Conservation (phyloP, 2,113 vertebrate species). For the Melanocharis versteri region DNA sequence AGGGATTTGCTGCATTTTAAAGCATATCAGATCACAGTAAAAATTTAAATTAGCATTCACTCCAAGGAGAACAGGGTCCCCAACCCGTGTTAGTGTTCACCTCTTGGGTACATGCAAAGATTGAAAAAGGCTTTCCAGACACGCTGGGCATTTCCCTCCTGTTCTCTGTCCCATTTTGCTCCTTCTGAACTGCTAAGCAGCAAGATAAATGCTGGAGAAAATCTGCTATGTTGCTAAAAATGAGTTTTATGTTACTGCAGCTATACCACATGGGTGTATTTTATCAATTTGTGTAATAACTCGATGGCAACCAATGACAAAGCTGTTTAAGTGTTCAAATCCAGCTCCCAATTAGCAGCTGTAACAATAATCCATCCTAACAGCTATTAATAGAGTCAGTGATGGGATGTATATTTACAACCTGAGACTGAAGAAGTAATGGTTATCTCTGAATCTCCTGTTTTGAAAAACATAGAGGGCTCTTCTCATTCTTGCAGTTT, state of each 20-base stretch:
- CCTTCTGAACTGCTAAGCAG: neutral
- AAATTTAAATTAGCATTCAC: slow-evolving; percentile 47
- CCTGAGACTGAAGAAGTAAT: neutral
- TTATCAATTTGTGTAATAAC: neutral
- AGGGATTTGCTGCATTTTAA: slow-evolving; percentile 55
- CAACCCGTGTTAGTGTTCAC: slow-evolving; percentile 5
- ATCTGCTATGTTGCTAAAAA: neutral
- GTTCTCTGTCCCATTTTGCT: neutral
- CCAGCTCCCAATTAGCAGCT: neutral
- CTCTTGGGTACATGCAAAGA: neutral
- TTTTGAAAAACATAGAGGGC: neutral
- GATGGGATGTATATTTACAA: neutral
- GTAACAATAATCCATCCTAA: neutral
- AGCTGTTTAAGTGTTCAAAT: neutral
- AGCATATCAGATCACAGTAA: slow-evolving; percentile 46
- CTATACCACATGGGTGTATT: neutral
- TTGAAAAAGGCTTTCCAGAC: slow-evolving; percentile 41
- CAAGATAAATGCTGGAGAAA: neutral
- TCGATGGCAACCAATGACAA: neutral
- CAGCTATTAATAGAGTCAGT: neutral
- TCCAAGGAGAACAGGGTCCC: slow-evolving; percentile 7
- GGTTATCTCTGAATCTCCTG: neutral
- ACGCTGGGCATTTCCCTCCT: neutral
- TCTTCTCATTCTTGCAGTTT: neutral
- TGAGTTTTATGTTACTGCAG: neutral